Percentiles rank a stretch among this genome's conserved stretches.
Evolutionary conservation across 2,888 invertebrate species (phyloP).

Genomic region (Metellina segmentata): DNA sequence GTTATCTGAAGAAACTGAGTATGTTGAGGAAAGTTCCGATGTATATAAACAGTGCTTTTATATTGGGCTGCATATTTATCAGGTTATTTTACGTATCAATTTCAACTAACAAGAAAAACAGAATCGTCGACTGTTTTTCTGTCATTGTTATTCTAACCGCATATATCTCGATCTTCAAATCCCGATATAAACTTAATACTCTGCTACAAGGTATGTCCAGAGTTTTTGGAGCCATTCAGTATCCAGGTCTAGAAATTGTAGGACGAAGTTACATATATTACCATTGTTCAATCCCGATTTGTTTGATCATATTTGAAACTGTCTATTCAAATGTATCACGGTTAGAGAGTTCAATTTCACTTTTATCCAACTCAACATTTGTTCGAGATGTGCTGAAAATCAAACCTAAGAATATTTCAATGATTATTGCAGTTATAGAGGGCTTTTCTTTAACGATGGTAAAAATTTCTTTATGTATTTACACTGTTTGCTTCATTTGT

Average conservation of each 20-base stretch:
- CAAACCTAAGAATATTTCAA: neutral
- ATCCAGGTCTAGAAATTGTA: neutral
- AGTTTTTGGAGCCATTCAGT: neutral
- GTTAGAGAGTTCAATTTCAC: neutral
- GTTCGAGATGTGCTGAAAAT: neutral
- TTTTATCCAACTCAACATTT: neutral
- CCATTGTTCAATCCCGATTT: neutral
- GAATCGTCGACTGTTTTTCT: too few species aligned
- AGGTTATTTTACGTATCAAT: too few species aligned
- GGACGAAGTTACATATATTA: neutral
- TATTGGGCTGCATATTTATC: too few species aligned
- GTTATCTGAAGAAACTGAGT: too few species aligned
- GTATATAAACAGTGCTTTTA: too few species aligned
- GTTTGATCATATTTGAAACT: neutral
- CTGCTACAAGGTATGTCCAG: neutral
- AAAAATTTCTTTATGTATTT: neutral
- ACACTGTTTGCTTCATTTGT: neutral
- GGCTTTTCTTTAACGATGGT: neutral
- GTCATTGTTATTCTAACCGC: too few species aligned
- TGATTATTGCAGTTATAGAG: neutral
- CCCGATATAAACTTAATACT: neutral
- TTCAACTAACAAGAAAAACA: too few species aligned
- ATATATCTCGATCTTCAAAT: neutral
- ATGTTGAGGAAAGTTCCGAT: too few species aligned
- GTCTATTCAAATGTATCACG: neutral